Percentiles rank a stretch among this genome's conserved stretches.
Evolutionary conservation across 2,113 vertebrate genomes (phyloP).

Genomic region (Mustelus asterias): DNA sequence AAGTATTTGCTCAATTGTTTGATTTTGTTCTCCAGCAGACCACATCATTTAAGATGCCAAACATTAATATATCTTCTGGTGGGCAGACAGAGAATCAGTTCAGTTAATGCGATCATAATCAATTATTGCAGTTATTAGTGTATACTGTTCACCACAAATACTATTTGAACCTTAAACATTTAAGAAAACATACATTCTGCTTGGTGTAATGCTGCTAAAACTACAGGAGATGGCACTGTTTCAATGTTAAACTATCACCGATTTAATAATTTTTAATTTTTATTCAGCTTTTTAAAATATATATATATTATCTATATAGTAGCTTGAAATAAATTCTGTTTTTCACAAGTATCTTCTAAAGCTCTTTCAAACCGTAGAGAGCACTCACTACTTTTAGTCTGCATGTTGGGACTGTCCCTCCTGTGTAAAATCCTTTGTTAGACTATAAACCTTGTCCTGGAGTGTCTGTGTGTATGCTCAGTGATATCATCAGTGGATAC

Average conservation of each 20-base stretch:
- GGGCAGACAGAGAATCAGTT: neutral
- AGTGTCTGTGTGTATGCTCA: neutral
- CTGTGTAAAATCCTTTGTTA: conserved; percentile 16
- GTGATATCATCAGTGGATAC: neutral
- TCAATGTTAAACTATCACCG: neutral
- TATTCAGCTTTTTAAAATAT: neutral
- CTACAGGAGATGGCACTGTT: conserved; percentile 31
- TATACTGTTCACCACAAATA: neutral
- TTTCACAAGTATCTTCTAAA: neutral
- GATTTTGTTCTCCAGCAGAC: neutral
- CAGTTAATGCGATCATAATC: neutral
- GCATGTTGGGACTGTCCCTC: neutral
- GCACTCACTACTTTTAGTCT: too few relatives aligned
- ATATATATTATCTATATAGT: neutral
- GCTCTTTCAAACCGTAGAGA: neutral
- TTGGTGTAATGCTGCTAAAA: neutral
- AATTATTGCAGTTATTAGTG: neutral
- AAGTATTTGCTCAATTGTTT: neutral
- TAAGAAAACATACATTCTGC: too few relatives aligned
- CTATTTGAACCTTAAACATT: neutral
- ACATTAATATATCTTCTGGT: neutral
- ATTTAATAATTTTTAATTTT: neutral
- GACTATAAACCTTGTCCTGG: neutral
- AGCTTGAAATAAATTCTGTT: conserved; percentile 20
- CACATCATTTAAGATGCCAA: neutral